Base-by-base conservation (phyloP, 1,140 invertebrate genomes). In the Diachasma alloeum region DNA sequence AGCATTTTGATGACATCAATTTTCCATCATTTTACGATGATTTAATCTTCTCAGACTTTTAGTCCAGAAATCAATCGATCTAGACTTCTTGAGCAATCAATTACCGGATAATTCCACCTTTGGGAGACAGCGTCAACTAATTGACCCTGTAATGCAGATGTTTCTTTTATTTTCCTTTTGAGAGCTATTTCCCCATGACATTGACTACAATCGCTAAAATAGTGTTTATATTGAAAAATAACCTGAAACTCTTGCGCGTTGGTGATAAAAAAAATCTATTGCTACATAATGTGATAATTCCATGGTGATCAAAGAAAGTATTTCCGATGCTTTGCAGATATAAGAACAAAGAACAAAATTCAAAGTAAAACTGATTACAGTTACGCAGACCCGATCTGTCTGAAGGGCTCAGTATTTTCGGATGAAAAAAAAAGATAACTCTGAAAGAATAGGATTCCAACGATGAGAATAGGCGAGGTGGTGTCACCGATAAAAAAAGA, bases 251-350 rank as follows among this genome's bases (percentile, higher is more conserved):
- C 44, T 53, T 53, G 48, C 17, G 48, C 17, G n/a, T 53, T 53
- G 48, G n/a, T 53, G 48, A 53, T 53, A 19, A 19, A 53, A 46
- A 46, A 46, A 53, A 13, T 53, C 5, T 53, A 53, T 53, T 53
- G 48, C 48, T 87, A 82, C 83, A 85, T 79, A 89, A 89, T 90
- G 88, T 90, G 88, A 90, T 90, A 90, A 90, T 87, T 88, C 84
- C 81, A 88, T 87, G 84, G 88, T 90, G 87, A 88, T 90, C 85
- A 82, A 88, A 87, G 88, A 90, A 90, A 90, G 88, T 90, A 90
- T 88, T 87, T 88, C 87, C 84, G 78, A 82, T 80, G 84, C 83
- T 84, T 83, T 81, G 59, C 31, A 36, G 31, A 66, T 66, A 31
- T 66, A 66, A 66, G 31, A 66, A 31, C 15, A 19, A 53, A n/a